Evolutionary conservation across 2,113 vertebrate species (phyloP).

Genomic region (Hippocampus comes): DNA sequence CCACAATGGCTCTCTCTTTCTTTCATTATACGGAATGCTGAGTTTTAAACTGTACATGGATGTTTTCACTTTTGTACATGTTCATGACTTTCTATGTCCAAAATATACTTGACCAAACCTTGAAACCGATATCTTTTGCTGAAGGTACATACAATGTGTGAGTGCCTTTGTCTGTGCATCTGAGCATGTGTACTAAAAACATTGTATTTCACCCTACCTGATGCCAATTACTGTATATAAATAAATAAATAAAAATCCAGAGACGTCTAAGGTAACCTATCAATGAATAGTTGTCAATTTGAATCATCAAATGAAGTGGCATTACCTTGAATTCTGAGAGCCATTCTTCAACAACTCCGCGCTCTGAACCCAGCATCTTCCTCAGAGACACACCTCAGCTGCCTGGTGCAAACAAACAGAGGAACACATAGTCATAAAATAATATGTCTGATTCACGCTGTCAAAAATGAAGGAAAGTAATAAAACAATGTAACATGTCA

Average conservation of each 20-base stretch:
- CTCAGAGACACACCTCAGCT: slow-evolving; percentile 64
- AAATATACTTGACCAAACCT: not conserved
- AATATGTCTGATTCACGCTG: no score
- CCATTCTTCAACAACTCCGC: slow-evolving; percentile 95
- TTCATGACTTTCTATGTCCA: not conserved
- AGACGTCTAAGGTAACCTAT: not conserved
- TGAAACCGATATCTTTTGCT: not conserved
- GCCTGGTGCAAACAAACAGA: slow-evolving; percentile 45
- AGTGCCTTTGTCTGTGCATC: not conserved
- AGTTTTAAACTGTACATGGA: not conserved
- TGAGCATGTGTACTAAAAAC: not conserved
- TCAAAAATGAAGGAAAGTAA: no score
- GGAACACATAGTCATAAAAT: not conserved
- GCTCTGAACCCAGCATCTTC: slow-evolving; percentile 92
- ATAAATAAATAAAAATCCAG: not conserved
- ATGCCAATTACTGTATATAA: not conserved
- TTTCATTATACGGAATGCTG: not conserved
- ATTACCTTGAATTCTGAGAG: slow-evolving; percentile 98
- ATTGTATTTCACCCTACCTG: not conserved
- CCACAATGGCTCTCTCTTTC: not conserved
- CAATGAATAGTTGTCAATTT: slow-evolving; percentile 11
- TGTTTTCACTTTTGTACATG: not conserved
- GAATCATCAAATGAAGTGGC: not conserved
- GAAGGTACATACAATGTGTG: not conserved
- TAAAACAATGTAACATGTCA: no score